Conservation (phyloP, 2,113 vertebrate species). For the Numida meleagris region DNA sequence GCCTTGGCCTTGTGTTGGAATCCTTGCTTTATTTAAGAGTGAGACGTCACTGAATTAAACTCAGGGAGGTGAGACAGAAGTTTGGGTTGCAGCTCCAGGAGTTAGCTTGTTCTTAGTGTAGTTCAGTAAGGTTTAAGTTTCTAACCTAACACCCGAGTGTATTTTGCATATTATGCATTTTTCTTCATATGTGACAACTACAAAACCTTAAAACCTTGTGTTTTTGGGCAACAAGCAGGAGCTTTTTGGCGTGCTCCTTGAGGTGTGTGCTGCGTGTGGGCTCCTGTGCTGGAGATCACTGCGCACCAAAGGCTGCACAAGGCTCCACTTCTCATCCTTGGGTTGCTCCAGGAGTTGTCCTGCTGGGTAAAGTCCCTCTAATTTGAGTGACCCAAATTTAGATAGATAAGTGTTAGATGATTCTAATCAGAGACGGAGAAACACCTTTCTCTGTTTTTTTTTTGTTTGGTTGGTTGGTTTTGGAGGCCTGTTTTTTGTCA, state of each 20-base stretch:
- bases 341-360: no score
- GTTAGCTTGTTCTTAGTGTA: background rate
- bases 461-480: background rate
- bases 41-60: background rate
- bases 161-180: no score
- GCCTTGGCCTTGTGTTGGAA: background rate
- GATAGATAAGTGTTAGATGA: no score
- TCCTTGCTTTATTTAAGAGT: background rate
- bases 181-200: background rate
- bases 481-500: background rate
- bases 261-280: background rate
- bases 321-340: no score
- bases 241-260: background rate
- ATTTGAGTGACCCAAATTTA: background rate
- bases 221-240: background rate
- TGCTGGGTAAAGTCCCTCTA: background rate
- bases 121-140: background rate
- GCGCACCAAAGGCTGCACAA: no score
- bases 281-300: background rate
- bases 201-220: background rate
- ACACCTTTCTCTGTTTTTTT: background rate
- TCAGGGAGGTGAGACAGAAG: background rate
- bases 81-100: background rate
- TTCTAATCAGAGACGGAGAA: no score
- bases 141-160: background rate